A percentile compares a stretch with the other conserved stretches of the same genome.
These are phyloP conservation scores for Drosophila mimetica DNA, from an alignment of 2,888 invertebrate genomes.

Conservation along the genomic window DNA sequence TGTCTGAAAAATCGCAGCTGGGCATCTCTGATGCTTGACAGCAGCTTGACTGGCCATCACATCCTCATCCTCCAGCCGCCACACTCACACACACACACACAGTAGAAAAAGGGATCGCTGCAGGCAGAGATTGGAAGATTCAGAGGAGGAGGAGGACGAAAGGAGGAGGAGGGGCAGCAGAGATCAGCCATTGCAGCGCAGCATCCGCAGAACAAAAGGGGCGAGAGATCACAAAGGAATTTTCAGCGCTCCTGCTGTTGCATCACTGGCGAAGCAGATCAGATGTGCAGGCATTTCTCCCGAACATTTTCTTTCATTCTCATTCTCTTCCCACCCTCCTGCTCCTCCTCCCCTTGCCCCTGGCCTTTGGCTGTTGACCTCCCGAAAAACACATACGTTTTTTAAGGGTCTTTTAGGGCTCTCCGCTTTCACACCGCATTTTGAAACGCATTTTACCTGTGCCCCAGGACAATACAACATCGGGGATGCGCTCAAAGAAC, in stretches of 20 bases:
- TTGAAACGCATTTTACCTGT: slow-evolving; percentile 30
- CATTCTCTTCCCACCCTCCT: slow-evolving; percentile 16
- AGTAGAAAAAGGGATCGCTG: slow-evolving; percentile 71
- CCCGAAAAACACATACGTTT: slow-evolving; percentile 30
- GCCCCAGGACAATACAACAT: slow-evolving; percentile 16
- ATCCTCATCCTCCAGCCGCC: slow-evolving; percentile 22
- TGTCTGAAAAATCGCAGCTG: slow-evolving; percentile 25
- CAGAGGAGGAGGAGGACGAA: slow-evolving; percentile 5
- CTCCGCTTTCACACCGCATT: slow-evolving; percentile 34
- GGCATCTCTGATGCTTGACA: slow-evolving; percentile 35
- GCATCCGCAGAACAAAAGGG: slow-evolving; percentile 60
- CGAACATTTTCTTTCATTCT: slow-evolving; percentile 22
- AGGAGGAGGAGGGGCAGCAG: background rate
- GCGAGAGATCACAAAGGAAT: slow-evolving; percentile 67
- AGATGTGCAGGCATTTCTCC: slow-evolving; percentile 70
- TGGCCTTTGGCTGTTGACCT: slow-evolving; percentile 69
- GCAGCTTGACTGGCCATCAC: slow-evolving; percentile 50
- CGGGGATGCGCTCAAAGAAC: slow-evolving; percentile 18
- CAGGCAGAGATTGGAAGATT: slow-evolving; percentile 37
- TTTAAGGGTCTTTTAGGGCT: slow-evolving; percentile 19
- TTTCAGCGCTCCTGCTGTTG: slow-evolving; percentile 70
- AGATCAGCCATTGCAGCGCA: slow-evolving; percentile 33
- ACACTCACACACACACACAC: slow-evolving; percentile 12
- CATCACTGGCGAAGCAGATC: slow-evolving; percentile 68
- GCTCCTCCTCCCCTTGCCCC: background rate